phyloP scores from a whole-genome alignment of 2,888 invertebrate species.

The Trachelus iudaicus region DNA sequence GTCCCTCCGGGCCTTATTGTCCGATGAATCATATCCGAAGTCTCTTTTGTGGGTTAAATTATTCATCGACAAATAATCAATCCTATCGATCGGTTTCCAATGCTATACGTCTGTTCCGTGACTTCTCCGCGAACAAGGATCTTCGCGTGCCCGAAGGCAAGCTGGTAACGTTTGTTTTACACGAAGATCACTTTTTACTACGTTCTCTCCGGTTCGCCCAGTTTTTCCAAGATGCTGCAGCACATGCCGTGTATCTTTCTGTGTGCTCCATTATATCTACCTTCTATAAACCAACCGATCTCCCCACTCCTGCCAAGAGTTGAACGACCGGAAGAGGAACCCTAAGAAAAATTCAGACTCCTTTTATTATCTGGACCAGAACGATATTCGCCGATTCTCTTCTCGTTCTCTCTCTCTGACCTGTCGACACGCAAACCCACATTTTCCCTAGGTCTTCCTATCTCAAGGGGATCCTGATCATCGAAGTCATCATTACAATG shows the following conservation, averaged over 20 bases:
- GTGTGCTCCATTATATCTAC: too few species aligned
- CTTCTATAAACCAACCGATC: too few species aligned
- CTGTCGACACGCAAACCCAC: constrained; percentile 48
- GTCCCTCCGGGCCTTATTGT: too few species aligned
- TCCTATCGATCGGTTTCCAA: too few species aligned
- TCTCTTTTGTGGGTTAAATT: too few species aligned
- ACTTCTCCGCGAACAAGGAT: too few species aligned
- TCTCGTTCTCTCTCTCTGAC: constrained; percentile 9
- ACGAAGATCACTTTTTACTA: constrained; percentile 28
- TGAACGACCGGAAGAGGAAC: constrained; percentile 45
- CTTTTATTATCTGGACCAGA: too few species aligned
- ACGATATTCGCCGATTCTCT: too few species aligned
- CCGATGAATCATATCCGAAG: too few species aligned
- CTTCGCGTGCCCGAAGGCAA: too few species aligned
- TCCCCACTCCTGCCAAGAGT: constrained; percentile 25
- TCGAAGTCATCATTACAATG: not conserved
- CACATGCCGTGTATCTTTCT: not conserved
- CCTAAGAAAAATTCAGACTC: constrained; percentile 1
- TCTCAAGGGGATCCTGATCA: constrained; percentile 14
- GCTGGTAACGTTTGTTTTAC: not conserved
- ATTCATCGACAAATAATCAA: too few species aligned
- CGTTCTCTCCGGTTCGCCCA: constrained; percentile 36
- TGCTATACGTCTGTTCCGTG: too few species aligned
- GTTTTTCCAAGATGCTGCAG: constrained; percentile 15
- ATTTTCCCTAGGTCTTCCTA: constrained; percentile 28